Evolutionary conservation across 1,140 invertebrate species (phyloP).

Genomic region (Parapsyche elsis): DNA sequence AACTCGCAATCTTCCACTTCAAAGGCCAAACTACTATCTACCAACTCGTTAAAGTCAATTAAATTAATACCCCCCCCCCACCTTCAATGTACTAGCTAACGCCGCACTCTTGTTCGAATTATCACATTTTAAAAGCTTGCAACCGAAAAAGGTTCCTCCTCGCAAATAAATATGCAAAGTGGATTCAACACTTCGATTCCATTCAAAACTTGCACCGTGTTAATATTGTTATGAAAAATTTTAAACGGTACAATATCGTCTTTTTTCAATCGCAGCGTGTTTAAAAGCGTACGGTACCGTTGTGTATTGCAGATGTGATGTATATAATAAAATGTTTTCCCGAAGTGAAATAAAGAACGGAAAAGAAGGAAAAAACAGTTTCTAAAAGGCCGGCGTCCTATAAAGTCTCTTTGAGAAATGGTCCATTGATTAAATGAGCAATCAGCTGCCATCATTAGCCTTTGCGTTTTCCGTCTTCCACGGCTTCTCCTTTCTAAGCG

Average conservation of each 20-base stretch:
- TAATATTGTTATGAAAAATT: neutral
- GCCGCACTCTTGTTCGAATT: conserved; percentile 12
- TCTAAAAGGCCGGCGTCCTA: neutral
- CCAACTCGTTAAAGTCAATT: conserved; percentile 47
- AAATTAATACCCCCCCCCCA: conserved; percentile 35
- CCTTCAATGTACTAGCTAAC: neutral
- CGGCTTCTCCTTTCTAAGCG: neutral
- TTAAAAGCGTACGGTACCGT: neutral
- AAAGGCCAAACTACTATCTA: conserved; percentile 47
- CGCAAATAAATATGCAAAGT: conserved; percentile 12
- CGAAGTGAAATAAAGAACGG: neutral
- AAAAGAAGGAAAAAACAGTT: neutral
- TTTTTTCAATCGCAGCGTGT: neutral
- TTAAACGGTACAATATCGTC: neutral
- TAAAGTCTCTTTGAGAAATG: conserved; percentile 17
- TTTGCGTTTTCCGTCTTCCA: conserved; percentile 9
- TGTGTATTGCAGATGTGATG: no score
- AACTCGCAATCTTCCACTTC: conserved; percentile 44
- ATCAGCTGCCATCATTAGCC: conserved; percentile 25
- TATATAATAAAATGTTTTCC: neutral
- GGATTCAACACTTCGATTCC: neutral
- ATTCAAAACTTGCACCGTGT: neutral
- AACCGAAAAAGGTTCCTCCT: neutral
- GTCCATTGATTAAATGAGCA: conserved; percentile 33
- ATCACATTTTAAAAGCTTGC: conserved; percentile 21